Evolutionary conservation across 2,113 vertebrate genomes (phyloP), one percentile per base, ranked within the genome.

Genomic region (Opisthocomus hoazin): DNA sequence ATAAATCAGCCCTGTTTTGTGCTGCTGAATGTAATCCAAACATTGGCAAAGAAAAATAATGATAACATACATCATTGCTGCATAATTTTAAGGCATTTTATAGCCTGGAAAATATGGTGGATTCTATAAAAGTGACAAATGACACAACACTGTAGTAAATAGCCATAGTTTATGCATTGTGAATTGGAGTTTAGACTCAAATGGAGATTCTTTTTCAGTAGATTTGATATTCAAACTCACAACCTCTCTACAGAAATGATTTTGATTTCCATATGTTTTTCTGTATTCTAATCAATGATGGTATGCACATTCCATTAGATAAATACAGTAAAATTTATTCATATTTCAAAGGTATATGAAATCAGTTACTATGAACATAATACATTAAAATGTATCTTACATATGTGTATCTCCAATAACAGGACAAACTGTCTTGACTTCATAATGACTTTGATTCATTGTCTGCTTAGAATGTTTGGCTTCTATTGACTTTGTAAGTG

Each of bases 51-150:
- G 95, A 97, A 97, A 95, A 97, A 87, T 98, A 97, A 97, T 96
- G 96, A 96, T 96, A 87, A 60, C 92, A 92, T 97, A 97, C 89
- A 98, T 98, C 96, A 97, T 94, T 97, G 96, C 94, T 92, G 95
- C 95, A 97, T 97, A 97, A 97, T 97, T 97, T 94, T 98, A 96
- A 97, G 96, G 87, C 94, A 96, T 96, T 98, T 98, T 97, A 97
- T 95, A 97, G 96, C 80, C 94, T 97, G 88, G 81, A 96, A 98
- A 98, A 98, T 97, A 97, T 41, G 61, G 89, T 87, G 84, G 93
- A 96, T 97, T 97, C 97, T 93, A 97, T 97, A 97, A 96, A 98
- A 98, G 93, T 98, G 97, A 97, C 97, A 97, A 97, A 98, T 95
- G 96, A 95, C 76, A 97, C 95, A 97, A 82, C 46, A 66, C 75